Evolutionary conservation across 2,797 vertebrate species (phyloP), one percentile per base, ranked within the genome.

Genomic region (Centropyge bicolor): DNA sequence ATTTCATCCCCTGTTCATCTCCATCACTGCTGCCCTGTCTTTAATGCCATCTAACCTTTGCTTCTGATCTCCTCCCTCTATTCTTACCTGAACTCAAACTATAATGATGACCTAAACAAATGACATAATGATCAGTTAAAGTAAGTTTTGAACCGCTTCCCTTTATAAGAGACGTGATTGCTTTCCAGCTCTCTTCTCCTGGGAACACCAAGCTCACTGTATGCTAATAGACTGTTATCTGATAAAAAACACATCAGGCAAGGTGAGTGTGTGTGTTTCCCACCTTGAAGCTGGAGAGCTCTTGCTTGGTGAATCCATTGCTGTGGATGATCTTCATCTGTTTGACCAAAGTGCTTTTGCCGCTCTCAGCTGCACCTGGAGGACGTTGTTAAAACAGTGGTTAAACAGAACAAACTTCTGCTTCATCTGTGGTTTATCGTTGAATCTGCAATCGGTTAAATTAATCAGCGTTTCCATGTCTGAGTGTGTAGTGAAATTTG

Each of bases 251-350:
- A 2, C 68, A 46, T 12, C 9, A 59, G 45, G 6, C 9, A 38
- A 19, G 4, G 38, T 70, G 40, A 46, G 56, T 62, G 74, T 70
- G 71, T 67, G 64, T 54, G 40, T 75, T 52, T 73, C 85, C 68
- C 74, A 96, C 95, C 95, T 96, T 96, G 85, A 96, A 96, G 76
- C 94, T 96, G 84, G 19, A 56, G 10, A 96, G 90, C 74, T 96
- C 95, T 40, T 95, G 93, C 66, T 88, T 94, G 67, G 89, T 95
- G 87, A 96, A 96, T 22, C 95, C 95, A 46, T 95, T 87, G 57
- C 95, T 96, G 89, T 96, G 95, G 80, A 96, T 96, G 73, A 96
- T 96, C 89, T 96, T 96, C 95, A 96, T 96, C 89, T 96, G 95
- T 87, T 96, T 96, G 67, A 96, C 95, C 93, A 96, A 78, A 3